Base-by-base conservation (phyloP, 2,797 vertebrate genomes). In the Lemur catta region DNA sequence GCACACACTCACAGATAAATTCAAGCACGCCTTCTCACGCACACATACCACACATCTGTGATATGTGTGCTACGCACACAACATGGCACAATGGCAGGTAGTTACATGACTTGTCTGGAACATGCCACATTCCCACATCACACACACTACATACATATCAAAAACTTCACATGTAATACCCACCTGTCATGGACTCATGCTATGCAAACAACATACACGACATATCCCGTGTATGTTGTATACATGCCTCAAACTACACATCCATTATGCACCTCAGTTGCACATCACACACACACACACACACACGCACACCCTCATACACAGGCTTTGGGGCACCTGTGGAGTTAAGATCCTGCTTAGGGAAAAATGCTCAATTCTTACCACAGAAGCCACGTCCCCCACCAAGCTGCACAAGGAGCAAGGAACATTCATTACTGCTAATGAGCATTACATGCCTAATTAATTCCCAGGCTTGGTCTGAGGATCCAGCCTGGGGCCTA, bases 401-500 rank as follows among this genome's bases (percentile, higher is more conserved):
- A 17, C 63, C 59, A 80, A 63, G 65, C 75, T 22, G 76, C 91
- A 72, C 48, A 94, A 84, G 85, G 86, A 91, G 94, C 1, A 1
- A 80, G 79, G 69, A 96, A 88, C 75, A 87, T 92, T 95, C 96
- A 87, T 97, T 93, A 92, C 43, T 92, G 95, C 88, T 90, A 95
- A 98, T 17, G 96, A 96, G 95, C 97, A 97, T 97, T 93, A 95
- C 97, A 97, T 67, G 95, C 41, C 92, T 98, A 97, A 98, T 98
- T 98, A 98, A 98, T 92, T 98, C 98, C 97, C 96, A 90, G 92
- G 93, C 96, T 97, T 85, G 96, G 93, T 87, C 94, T 96, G 96
- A 98, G 97, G 96, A 95, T 61, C 80, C 92, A 86, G 95, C 96
- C 89, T 69, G 2, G 33, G 91, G 48, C 59, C 96, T 85, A 82